phyloP scores from a whole-genome alignment of 1,140 invertebrate genomes.

The Drosophila ambigua region DNA sequence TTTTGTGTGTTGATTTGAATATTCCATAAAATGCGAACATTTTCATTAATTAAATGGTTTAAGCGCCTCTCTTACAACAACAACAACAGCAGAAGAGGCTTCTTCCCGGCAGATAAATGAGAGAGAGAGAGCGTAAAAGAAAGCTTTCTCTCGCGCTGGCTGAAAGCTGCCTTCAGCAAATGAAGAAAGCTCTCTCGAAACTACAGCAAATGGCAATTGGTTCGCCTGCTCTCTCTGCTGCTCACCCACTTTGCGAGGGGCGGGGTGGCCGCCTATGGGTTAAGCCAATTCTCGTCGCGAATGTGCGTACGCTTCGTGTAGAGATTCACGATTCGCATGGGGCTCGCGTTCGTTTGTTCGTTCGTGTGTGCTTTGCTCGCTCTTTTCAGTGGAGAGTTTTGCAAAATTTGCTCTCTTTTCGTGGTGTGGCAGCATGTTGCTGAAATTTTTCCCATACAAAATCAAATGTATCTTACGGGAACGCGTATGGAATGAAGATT shows the following conservation, averaged over 20 bases:
- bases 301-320: slow-evolving; percentile 47
- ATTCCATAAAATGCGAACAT: slow-evolving; percentile 2
- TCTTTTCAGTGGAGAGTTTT: too few relatives aligned
- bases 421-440: too few relatives aligned
- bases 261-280: slow-evolving; percentile 33
- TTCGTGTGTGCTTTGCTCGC: slow-evolving; percentile 26
- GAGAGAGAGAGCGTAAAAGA: not conserved
- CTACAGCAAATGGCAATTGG: too few relatives aligned
- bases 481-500: too few relatives aligned
- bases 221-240: not conserved
- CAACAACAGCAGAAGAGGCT: slow-evolving; percentile 21
- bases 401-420: too few relatives aligned
- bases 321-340: slow-evolving; percentile 30
- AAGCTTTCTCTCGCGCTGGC: slow-evolving; percentile 29
- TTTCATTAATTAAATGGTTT: slow-evolving; percentile 27
- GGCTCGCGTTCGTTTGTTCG: slow-evolving; percentile 12
- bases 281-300: slow-evolving; percentile 67
- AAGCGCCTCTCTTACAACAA: slow-evolving; percentile 38
- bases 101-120: not conserved
- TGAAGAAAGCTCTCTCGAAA: slow-evolving; percentile 3
- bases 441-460: too few relatives aligned
- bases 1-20: slow-evolving; percentile 2
- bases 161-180: slow-evolving; percentile 55
- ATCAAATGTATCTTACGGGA: too few relatives aligned
- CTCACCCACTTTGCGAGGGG: too few relatives aligned